Evolutionary conservation across 2,888 invertebrate species (phyloP).

Genomic region (Meta bourneti): DNA sequence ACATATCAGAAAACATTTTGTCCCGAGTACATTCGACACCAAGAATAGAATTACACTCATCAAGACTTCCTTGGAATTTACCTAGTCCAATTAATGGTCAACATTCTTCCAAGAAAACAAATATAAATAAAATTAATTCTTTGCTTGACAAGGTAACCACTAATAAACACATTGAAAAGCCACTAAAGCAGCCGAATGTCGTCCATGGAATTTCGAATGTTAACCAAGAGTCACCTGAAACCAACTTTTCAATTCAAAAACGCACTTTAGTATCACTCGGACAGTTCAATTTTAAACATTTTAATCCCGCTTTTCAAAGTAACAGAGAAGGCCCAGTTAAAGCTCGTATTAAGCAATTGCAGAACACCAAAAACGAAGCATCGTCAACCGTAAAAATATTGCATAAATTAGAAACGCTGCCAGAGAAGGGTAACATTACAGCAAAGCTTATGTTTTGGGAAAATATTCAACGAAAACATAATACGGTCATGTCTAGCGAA

Average conservation of each 20-base stretch:
- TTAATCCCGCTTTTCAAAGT: constrained; percentile 35
- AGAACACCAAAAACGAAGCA: constrained; percentile 29
- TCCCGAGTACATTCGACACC: neutral
- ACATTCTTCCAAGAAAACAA: neutral
- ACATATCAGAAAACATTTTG: neutral
- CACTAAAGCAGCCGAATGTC: neutral
- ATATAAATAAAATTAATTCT: neutral
- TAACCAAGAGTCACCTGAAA: too few relatives aligned
- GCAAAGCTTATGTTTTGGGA: constrained; percentile 65
- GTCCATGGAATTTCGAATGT: too few relatives aligned
- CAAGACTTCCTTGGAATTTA: neutral
- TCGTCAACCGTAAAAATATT: neutral
- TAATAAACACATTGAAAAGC: neutral
- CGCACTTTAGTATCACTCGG: constrained; percentile 1
- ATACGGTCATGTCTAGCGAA: neutral
- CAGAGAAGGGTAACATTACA: constrained; percentile 24
- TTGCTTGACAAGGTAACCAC: neutral
- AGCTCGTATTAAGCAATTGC: constrained; percentile 62
- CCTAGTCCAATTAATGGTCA: neutral
- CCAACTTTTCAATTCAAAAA: neutral
- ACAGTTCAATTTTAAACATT: constrained; percentile 60
- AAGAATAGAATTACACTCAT: neutral
- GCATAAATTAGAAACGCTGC: neutral
- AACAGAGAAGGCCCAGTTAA: constrained; percentile 56
- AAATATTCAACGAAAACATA: constrained; percentile 16